Percentiles rank a stretch among this genome's conserved stretches.
Evolutionary conservation across 2,888 invertebrate species (phyloP).

Genomic region (Caenorhabditis parvicauda): DNA sequence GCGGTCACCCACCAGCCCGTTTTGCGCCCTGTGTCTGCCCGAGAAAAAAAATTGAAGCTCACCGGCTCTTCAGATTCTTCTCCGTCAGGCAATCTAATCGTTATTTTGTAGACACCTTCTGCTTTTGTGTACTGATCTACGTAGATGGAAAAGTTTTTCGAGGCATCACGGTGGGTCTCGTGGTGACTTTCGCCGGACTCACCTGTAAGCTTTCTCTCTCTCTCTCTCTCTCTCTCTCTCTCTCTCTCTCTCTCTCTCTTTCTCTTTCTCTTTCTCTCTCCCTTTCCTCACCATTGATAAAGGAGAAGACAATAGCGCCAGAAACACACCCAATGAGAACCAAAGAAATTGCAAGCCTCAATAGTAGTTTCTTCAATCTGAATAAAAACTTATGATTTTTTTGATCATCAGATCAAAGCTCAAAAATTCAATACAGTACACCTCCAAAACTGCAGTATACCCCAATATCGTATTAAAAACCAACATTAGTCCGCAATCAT

Average conservation of each 20-base stretch:
- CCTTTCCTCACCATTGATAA: slow-evolving; percentile 19
- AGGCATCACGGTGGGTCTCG: slow-evolving; percentile 21
- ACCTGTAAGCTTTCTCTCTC: slow-evolving; percentile 6
- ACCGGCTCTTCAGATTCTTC: slow-evolving; percentile 8
- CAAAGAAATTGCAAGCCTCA: slow-evolving; percentile 20
- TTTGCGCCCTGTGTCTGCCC: too few relatives aligned
- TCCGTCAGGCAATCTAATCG: slow-evolving; percentile 12
- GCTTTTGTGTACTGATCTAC: slow-evolving; percentile 27
- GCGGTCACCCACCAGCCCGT: background rate
- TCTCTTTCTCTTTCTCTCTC: background rate
- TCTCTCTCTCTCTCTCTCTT: too few relatives aligned
- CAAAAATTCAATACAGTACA: too few relatives aligned
- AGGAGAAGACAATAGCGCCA: slow-evolving; percentile 32
- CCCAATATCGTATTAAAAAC: background rate
- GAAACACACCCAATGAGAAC: slow-evolving; percentile 23
- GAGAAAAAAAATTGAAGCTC: background rate
- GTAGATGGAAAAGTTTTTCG: slow-evolving; percentile 29
- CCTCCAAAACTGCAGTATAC: too few relatives aligned
- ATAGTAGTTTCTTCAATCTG: slow-evolving; percentile 17
- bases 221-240: too few relatives aligned
- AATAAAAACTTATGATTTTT: background rate
- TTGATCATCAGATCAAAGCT: background rate
- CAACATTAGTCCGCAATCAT: slow-evolving; percentile 13
- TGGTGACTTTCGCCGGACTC: slow-evolving; percentile 16
- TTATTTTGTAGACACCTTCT: slow-evolving; percentile 26